These are phyloP conservation scores for Erpobdella octoculata DNA, from an alignment of 2,888 invertebrate genomes.

Conservation along the genomic window DNA sequence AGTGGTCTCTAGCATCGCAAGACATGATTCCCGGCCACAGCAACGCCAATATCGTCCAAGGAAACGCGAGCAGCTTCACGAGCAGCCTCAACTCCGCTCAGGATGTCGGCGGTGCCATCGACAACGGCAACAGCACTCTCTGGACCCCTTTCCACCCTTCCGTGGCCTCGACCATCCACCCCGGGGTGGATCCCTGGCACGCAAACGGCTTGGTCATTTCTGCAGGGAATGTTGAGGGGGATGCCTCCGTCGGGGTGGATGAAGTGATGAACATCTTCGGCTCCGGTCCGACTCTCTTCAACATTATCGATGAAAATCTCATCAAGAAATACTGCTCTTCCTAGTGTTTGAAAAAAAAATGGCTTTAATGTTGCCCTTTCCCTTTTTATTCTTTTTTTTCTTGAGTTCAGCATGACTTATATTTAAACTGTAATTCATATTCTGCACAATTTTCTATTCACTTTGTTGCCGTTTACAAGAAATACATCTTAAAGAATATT, in stretches of 20 bases:
- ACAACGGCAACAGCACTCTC: neutral
- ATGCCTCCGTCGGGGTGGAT: neutral
- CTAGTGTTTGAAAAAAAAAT: no score
- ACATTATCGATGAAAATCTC: neutral
- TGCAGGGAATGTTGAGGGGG: neutral
- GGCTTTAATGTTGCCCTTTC: no score
- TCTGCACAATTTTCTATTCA: no score
- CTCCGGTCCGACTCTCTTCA: neutral
- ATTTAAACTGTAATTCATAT: no score
- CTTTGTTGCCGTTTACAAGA: no score
- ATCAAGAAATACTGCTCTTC: neutral
- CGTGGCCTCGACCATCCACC: neutral
- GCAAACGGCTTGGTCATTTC: neutral
- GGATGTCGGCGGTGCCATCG: neutral
- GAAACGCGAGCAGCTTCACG: neutral
- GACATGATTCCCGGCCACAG: no score
- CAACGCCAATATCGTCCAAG: neutral
- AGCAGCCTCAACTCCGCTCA: neutral
- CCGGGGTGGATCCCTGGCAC: neutral
- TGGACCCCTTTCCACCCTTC: neutral
- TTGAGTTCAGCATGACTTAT: no score
- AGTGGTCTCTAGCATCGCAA: no score
- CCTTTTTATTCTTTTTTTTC: no score
- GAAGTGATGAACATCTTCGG: constrained; percentile 5
- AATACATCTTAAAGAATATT: no score